Evolutionary conservation across 2,888 invertebrate genomes (phyloP).

Genomic region (Netelia fuscicornis): DNA sequence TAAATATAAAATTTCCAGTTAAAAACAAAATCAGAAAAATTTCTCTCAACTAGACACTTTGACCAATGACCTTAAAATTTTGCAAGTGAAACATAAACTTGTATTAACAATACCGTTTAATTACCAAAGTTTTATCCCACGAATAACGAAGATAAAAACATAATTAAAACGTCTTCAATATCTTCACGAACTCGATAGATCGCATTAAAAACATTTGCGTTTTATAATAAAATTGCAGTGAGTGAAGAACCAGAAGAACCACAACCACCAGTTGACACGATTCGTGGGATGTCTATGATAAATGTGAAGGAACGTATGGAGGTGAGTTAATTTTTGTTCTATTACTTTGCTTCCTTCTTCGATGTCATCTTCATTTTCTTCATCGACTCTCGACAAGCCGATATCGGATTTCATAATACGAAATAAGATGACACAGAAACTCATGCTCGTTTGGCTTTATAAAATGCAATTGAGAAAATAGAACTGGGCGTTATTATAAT

Average conservation of each 20-base stretch:
- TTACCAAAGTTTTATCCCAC: no score
- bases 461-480: neutral
- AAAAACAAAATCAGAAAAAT: no score
- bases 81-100: no score
- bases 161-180: neutral
- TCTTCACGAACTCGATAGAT: neutral
- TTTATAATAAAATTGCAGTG: slow-evolving; percentile 54
- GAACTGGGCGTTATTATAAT: neutral
- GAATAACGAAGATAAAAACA: no score
- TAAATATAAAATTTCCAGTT: no score
- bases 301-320: slow-evolving; percentile 73
- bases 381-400: neutral
- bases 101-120: no score
- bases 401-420: neutral
- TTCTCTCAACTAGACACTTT: no score
- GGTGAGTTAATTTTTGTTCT: slow-evolving; percentile 65
- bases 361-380: neutral
- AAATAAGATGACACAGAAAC: neutral
- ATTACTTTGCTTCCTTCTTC: slow-evolving; percentile 2
- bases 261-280: slow-evolving; percentile 17
- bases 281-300: slow-evolving; percentile 60
- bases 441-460: no score
- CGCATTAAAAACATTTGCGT: neutral
- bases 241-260: slow-evolving; percentile 39
- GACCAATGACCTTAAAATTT: no score